A percentile compares a stretch with the other conserved stretches of the same genome.
Conservation (phyloP, 2,797 vertebrate species). For the Triplophysa bombifrons region DNA sequence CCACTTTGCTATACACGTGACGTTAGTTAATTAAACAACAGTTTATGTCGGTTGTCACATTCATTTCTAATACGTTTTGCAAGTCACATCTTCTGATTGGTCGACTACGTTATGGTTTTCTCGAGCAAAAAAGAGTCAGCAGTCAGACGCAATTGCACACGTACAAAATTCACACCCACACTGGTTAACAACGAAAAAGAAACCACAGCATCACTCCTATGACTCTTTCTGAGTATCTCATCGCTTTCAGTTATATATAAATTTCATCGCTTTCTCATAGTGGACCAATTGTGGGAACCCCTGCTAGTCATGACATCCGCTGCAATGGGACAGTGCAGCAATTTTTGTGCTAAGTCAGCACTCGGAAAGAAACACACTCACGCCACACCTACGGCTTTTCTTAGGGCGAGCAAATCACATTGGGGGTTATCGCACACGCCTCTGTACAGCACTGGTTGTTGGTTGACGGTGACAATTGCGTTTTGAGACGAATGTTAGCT, state of each 20-base stretch:
- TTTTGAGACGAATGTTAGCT: not conserved
- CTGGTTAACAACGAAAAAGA: not conserved
- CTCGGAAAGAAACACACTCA: not conserved
- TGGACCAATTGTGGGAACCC: not conserved
- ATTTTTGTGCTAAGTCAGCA: slow-evolving; percentile 38
- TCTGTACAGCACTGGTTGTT: not conserved
- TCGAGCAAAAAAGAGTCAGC: not conserved
- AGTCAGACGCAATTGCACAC: too few relatives aligned
- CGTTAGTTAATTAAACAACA: not conserved
- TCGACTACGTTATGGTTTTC: not conserved
- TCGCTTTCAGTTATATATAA: not conserved
- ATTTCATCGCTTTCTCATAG: not conserved
- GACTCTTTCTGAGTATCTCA: slow-evolving; percentile 7
- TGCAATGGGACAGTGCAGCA: not conserved
- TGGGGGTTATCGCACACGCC: not conserved
- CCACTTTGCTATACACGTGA: not conserved
- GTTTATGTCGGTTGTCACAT: not conserved
- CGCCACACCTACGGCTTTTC: not conserved
- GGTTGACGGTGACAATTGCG: not conserved
- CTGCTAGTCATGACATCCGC: not conserved
- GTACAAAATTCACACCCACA: not conserved
- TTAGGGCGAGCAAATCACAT: slow-evolving; percentile 32
- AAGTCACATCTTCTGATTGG: not conserved
- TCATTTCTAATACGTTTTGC: too few relatives aligned
- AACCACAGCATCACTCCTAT: slow-evolving; percentile 33